phyloP scores from a whole-genome alignment of 2,888 invertebrate genomes.

The Neuroscelio doddi region DNA sequence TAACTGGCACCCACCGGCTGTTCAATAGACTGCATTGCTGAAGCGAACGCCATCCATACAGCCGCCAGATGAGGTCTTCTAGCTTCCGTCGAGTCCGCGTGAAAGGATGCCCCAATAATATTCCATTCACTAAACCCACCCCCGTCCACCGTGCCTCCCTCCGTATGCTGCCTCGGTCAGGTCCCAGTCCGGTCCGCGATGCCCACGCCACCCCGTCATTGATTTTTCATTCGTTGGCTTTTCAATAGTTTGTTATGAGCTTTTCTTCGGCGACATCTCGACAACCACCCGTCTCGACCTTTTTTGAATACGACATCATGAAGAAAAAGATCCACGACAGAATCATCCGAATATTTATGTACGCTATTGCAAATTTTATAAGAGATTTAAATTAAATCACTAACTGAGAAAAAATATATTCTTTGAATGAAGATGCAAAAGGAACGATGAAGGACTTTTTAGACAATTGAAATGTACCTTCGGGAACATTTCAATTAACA shows the following conservation, averaged over 20 bases:
- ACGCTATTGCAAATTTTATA: no score
- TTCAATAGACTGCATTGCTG: conserved; percentile 70
- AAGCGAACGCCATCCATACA: conserved; percentile 68
- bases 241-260: conserved; percentile 72
- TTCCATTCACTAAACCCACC: conserved; percentile 69
- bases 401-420: no score
- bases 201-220: conserved; percentile 59
- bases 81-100: conserved; percentile 72
- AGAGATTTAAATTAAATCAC: no score
- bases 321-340: not conserved
- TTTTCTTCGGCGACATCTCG: conserved; percentile 67
- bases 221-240: conserved; percentile 71
- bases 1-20: conserved; percentile 58
- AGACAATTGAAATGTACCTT: no score
- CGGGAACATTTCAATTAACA: no score
- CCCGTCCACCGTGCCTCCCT: conserved; percentile 29
- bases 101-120: conserved; percentile 73
- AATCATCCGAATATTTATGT: no score
- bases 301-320: conserved; percentile 12
- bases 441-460: no score
- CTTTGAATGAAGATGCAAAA: no score
- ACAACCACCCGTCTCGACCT: conserved; percentile 18
- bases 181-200: conserved; percentile 51
- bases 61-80: conserved; percentile 71
- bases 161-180: conserved; percentile 46